Evolutionary conservation across 92 coral and sea anemone species (phyloP), one percentile per base, ranked within the genome.

Genomic region (Scolanthus callimorphus): DNA sequence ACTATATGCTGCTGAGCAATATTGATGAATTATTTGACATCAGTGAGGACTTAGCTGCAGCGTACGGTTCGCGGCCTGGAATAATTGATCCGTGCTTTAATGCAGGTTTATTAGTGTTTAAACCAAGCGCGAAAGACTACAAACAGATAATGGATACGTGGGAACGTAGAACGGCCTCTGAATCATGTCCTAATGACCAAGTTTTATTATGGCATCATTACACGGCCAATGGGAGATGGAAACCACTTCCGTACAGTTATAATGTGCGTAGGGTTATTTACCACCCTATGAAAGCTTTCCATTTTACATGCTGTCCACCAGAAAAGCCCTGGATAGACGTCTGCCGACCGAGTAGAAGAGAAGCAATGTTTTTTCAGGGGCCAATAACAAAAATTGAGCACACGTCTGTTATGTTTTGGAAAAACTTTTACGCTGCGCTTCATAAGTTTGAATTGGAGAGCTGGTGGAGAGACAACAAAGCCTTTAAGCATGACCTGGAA

Each of bases 301-400:
- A 82, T 58, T 82, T 82, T 31, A 69, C 78, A n/a, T 55, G 78
- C 45, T 78, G 80, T 31, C 81, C 71, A 3, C 83, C 81, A 1
- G 79, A 77, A 2, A 91, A 91, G 55, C 97, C 97, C 6, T 91
- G 97, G 97, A 59, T 51, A 6, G 57, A 59, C 9, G 27, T 55
- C 1, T 86, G 86, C 12, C 81, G 91, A 3, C 82, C 96, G 11
- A 83, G 96, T 49, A 66, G 91, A 39, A 45, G 45, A 25, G 97
- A 91, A 59, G 95, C 91, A 29, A 62, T 38, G 12, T 51, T 55
- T 15, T 91, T 60, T 62, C 51, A 63, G 25, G 67, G 78, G 20
- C 91, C 89, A 20, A 60, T 83, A 17, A 44, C 63, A 11, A 31
- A 52, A 31, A 29, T 69, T 11, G 49, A 63, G 24, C 86, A 92